A percentile compares a stretch with the other conserved stretches of the same genome.
phyloP scores from a whole-genome alignment of 2,113 vertebrate genomes.

The Pelobates fuscus region DNA sequence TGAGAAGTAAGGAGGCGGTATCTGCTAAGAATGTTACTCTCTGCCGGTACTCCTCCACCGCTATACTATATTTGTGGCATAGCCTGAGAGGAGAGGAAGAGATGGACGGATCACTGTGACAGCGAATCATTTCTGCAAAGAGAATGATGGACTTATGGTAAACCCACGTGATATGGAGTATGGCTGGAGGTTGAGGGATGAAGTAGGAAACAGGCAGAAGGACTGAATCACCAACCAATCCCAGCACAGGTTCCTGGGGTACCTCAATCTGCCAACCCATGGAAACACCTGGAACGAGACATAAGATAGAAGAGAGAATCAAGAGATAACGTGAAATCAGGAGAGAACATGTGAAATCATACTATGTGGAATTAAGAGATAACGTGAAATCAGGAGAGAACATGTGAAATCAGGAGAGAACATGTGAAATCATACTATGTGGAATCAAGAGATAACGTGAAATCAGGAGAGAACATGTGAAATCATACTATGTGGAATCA shows the following conservation, averaged over 20 bases:
- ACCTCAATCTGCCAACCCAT: not conserved
- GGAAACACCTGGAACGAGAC: conserved; percentile 23
- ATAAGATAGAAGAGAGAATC: not conserved
- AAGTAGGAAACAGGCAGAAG: conserved; percentile 40
- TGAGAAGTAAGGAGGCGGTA: conserved; percentile 43
- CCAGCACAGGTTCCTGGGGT: conserved; percentile 12
- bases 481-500: too few relatives aligned
- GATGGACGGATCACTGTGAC: not conserved
- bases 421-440: too few relatives aligned
- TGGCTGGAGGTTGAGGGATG: not conserved
- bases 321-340: too few relatives aligned
- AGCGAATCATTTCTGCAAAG: conserved; percentile 12
- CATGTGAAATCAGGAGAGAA: too few relatives aligned
- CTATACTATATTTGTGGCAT: not conserved
- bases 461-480: too few relatives aligned
- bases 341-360: too few relatives aligned
- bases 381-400: too few relatives aligned
- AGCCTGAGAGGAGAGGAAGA: not conserved
- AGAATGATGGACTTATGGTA: not conserved
- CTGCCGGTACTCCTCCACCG: not conserved
- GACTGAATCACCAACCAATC: conserved; percentile 2
- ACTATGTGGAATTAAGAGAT: too few relatives aligned
- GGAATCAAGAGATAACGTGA: too few relatives aligned
- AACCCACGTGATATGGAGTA: conserved; percentile 19
- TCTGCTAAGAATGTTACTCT: conserved; percentile 18